Evolutionary conservation across 1,140 invertebrate genomes (phyloP).

Genomic region (Plutomurus gul): DNA sequence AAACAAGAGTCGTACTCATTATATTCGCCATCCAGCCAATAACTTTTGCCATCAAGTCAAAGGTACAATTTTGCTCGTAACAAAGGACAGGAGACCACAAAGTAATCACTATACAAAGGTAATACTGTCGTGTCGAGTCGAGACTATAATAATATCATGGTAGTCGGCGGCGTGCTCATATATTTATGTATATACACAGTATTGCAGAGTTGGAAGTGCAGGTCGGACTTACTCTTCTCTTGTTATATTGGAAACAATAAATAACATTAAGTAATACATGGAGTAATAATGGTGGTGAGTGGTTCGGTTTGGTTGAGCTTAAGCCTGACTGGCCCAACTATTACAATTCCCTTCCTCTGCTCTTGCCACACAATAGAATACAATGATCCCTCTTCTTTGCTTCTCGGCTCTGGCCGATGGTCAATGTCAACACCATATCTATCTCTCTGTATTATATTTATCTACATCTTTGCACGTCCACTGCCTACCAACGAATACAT

Average conservation of each 20-base stretch:
- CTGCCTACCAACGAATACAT: no score
- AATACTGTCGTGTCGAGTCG: background rate
- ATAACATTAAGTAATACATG: conserved; percentile 17
- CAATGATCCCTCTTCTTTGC: background rate
- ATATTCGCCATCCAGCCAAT: background rate
- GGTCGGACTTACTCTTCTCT: background rate
- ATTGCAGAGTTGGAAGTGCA: background rate
- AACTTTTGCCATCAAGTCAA: conserved; percentile 20
- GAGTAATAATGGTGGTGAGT: conserved; percentile 2
- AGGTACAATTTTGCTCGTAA: conserved; percentile 11
- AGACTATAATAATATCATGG: no score
- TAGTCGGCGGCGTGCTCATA: background rate
- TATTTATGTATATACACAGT: background rate
- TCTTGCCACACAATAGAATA: background rate
- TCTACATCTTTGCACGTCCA: background rate
- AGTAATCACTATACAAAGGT: background rate
- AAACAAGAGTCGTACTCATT: no score
- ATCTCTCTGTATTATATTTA: background rate
- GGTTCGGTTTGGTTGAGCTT: background rate
- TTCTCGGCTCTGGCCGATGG: background rate
- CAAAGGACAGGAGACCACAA: conserved; percentile 1
- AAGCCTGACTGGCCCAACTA: background rate
- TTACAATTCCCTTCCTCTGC: background rate
- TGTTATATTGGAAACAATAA: conserved; percentile 21
- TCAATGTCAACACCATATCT: background rate